Percentiles rank a stretch among this genome's conserved stretches.
These are phyloP conservation scores for Cygnus buccinator DNA, from an alignment of 2,113 vertebrate species.

Conservation along the genomic window DNA sequence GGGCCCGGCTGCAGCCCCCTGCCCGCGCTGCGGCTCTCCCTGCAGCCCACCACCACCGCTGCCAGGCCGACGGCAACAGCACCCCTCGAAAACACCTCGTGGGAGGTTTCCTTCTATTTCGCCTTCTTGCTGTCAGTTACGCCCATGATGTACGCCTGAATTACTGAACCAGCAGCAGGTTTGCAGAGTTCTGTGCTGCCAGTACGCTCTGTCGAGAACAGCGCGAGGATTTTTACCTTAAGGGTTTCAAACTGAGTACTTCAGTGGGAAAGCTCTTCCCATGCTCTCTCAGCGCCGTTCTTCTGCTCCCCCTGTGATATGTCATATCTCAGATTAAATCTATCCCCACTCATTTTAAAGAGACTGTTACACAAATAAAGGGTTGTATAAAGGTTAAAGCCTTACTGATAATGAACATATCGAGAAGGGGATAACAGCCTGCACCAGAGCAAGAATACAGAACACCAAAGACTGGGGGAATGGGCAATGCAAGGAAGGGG, in stretches of 20 bases:
- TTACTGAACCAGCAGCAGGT: not conserved
- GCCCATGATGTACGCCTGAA: not conserved
- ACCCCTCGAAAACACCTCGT: not conserved
- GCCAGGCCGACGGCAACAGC: not conserved
- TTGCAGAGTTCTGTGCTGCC: not conserved
- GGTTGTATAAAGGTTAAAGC: not conserved
- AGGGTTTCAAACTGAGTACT: not conserved
- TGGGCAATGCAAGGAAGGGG: not conserved
- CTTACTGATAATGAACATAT: accelerated
- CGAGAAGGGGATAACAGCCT: not conserved
- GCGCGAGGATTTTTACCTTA: not conserved
- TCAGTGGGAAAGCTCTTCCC: conserved; percentile 54
- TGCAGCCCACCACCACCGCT: not conserved
- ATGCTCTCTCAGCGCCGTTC: accelerated
- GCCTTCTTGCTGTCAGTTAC: not conserved
- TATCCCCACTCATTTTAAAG: accelerated
- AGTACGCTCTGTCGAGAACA: not conserved
- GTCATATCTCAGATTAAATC: accelerated
- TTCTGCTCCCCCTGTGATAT: not conserved
- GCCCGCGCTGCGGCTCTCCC: not conserved
- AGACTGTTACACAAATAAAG: not conserved
- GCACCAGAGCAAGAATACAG: not conserved
- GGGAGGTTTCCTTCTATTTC: not conserved
- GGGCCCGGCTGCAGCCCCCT: not conserved
- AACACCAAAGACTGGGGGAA: accelerated